Base-by-base conservation (phyloP, 2,113 vertebrate species). In the Peromyscus leucopus region DNA sequence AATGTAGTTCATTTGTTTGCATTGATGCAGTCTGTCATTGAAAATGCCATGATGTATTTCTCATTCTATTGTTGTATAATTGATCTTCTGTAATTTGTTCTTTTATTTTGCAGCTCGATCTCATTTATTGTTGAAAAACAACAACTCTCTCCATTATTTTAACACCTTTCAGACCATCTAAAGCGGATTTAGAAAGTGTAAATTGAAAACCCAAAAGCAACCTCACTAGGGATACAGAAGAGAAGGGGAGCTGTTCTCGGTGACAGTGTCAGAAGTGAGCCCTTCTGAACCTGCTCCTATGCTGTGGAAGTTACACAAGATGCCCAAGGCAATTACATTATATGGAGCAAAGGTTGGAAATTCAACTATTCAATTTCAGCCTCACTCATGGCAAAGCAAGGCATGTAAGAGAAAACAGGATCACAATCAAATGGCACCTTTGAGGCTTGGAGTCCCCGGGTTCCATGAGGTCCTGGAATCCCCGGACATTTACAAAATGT, bases 401-500 rank as follows among this genome's bases (percentile, higher is more conserved):
- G 24, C 72, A 75, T 75, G 16, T 0, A 28, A 51, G 85, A 36
- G 28, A 79, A 65, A 92, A 94, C 0, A 79, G 16, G 31, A 57
- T 89, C 61, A 80, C 0, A 16, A 22, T 2, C 42, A 36, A 74
- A 83, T 33, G 65, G 89, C 92, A 98, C 98, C 97, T 97, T 93
- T 0, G 19, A 46, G 33, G 63, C 96, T 72, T 0, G 22, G 2
- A 0, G 3, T 88, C 98, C 98, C 65, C 0, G 71, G 1, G 0
- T 3, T 51, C 98, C 98, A 0, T 2, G 71, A 48, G 10, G 16
- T 69, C 98, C 98, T 28, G 65, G 80, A 46, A 89, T 59, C 39
- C 97, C 98, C 3, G 82, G 4, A 57, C 98, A 98, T 88, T 98
- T 98, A 91, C 98, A 98, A 90, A 98, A 63, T 13, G 84, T 19